Evolutionary conservation across 2,113 vertebrate genomes (phyloP).

Genomic region (Erythrolamprus reginae): DNA sequence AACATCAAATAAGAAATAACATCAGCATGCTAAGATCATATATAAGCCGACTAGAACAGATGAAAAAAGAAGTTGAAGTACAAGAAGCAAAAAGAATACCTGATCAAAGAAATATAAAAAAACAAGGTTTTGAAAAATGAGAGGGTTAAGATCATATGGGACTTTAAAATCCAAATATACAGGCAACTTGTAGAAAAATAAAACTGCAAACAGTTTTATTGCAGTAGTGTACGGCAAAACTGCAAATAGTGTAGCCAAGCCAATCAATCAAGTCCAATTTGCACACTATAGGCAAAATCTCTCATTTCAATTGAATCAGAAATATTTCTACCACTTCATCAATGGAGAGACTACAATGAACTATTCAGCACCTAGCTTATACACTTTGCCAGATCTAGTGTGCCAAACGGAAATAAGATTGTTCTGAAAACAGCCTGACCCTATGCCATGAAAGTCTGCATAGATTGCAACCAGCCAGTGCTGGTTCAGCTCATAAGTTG

Average conservation of each 20-base stretch:
- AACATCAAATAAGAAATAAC: no score
- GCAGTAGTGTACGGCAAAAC: no score
- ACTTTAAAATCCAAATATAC: no score
- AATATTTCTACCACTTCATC: background rate
- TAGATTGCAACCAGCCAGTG: background rate
- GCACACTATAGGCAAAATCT: background rate
- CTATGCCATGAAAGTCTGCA: background rate
- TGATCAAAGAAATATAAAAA: background rate
- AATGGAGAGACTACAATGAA: background rate
- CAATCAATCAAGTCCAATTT: background rate
- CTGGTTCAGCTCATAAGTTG: background rate
- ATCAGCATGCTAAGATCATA: no score
- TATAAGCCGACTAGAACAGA: no score
- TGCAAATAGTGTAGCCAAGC: background rate
- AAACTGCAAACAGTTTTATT: background rate
- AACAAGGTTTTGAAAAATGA: no score
- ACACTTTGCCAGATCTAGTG: background rate
- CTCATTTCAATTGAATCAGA: background rate
- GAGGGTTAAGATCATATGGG: no score
- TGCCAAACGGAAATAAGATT: background rate
- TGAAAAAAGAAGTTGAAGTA: no score
- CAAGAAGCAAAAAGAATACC: no score
- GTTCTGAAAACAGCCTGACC: background rate
- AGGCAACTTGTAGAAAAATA: no score
- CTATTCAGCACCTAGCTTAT: background rate